These are phyloP conservation scores for Corydoras maculifer DNA, from an alignment of 2,113 vertebrate genomes.

Conservation along the genomic window DNA sequence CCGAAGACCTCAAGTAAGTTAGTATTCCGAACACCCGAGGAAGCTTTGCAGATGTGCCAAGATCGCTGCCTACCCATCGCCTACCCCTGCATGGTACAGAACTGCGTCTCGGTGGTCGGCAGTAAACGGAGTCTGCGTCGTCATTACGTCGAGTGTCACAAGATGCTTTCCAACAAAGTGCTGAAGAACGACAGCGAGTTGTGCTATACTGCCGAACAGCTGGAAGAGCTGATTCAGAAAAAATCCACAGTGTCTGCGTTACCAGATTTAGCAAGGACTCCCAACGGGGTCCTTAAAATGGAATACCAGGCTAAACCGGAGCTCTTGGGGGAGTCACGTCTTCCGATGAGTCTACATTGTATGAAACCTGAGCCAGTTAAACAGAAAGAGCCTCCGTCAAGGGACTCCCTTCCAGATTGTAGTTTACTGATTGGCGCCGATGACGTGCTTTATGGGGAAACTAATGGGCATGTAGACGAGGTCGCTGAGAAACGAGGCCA, in stretches of 20 bases:
- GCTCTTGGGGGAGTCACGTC: conserved; percentile 41
- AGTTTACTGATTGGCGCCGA: conserved; percentile 58
- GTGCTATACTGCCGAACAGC: conserved; percentile 63
- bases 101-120: conserved; percentile 85
- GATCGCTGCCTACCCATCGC: conserved; percentile 75
- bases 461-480: conserved; percentile 48
- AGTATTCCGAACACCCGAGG: conserved; percentile 67
- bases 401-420: conserved; percentile 45
- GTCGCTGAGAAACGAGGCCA: conserved; percentile 3
- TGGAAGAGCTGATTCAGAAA: conserved; percentile 68
- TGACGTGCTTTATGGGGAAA: conserved; percentile 60
- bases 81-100: conserved; percentile 90
- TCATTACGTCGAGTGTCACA: conserved; percentile 81
- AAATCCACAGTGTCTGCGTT: conserved; percentile 48
- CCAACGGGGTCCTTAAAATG: conserved; percentile 58
- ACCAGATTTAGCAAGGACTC: conserved; percentile 32
- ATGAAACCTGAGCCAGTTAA: conserved; percentile 45
- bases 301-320: conserved; percentile 57
- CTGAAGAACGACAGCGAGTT: conserved; percentile 64
- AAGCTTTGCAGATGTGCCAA: conserved; percentile 90
- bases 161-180: conserved; percentile 65
- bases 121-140: conserved; percentile 77
- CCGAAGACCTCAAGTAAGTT: neutral
- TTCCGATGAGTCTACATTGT: conserved; percentile 53
- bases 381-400: conserved; percentile 43